Conservation (phyloP, 2,888 invertebrate genomes). For the Dysmachus trigonus region DNA sequence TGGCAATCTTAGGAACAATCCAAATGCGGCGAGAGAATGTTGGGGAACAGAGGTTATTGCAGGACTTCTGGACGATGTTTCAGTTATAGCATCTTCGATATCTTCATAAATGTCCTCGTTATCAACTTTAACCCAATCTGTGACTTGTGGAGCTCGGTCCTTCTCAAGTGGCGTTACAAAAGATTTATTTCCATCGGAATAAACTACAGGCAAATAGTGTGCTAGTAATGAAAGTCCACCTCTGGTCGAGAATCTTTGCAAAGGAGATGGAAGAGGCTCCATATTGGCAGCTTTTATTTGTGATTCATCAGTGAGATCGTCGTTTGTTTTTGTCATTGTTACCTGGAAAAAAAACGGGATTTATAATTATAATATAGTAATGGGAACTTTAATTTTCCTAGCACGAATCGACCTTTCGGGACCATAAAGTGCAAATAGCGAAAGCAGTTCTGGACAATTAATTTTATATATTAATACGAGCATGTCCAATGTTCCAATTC, state of each 20-base stretch:
- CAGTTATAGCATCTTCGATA: constrained; percentile 67
- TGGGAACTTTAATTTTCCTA: neutral
- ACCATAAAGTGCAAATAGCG: too few species aligned
- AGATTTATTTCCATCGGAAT: constrained; percentile 79
- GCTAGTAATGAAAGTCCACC: constrained; percentile 91
- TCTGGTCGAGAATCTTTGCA: constrained; percentile 87
- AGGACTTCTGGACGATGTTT: constrained; percentile 66
- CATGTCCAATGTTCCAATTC: too few species aligned
- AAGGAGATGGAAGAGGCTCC: constrained; percentile 66
- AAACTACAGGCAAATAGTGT: constrained; percentile 86
- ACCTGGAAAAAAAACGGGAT: constrained; percentile 44
- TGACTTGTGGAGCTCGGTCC: constrained; percentile 62
- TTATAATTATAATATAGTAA: neutral
- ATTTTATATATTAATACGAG: too few species aligned
- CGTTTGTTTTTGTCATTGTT: constrained; percentile 51
- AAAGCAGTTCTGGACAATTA: too few species aligned
- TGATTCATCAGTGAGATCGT: constrained; percentile 53
- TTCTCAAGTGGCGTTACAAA: constrained; percentile 64
- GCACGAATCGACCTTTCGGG: too few species aligned
- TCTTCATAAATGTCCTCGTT: constrained; percentile 72
- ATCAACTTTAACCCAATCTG: constrained; percentile 66
- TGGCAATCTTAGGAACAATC: constrained; percentile 85
- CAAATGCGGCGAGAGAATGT: constrained; percentile 91
- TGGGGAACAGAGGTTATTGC: constrained; percentile 79
- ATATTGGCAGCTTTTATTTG: constrained; percentile 58